Percentiles rank a stretch among this genome's conserved stretches.
Conservation (phyloP, 64 coral and sea anemone species). For the Montipora efflorescens region DNA sequence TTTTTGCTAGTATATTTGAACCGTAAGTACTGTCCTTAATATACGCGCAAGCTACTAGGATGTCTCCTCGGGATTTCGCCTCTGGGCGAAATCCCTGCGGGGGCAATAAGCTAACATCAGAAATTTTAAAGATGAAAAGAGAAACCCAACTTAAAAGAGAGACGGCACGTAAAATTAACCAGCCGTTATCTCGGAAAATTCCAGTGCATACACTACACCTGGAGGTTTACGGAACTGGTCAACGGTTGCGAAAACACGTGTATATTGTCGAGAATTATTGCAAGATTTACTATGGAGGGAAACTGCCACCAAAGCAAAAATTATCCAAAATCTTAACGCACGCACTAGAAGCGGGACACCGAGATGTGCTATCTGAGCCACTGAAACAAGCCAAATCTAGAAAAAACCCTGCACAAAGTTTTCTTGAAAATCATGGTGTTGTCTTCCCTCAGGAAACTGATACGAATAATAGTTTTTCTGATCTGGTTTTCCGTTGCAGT, state of each 20-base stretch:
- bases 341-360: slow-evolving; percentile 5
- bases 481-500: slow-evolving; percentile 18
- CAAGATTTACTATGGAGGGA: no score
- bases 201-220: slow-evolving; percentile 3
- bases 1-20: no score
- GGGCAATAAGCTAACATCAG: slow-evolving; percentile 28
- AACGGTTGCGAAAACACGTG: slow-evolving; percentile 43
- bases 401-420: slow-evolving; percentile 41
- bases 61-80: no score
- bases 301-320: not conserved
- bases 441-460: slow-evolving; percentile 16
- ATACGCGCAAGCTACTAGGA: no score
- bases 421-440: slow-evolving; percentile 37
- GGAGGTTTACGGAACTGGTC: slow-evolving; percentile 60
- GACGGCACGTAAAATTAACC: slow-evolving; percentile 25
- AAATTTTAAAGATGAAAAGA: slow-evolving; percentile 63
- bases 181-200: slow-evolving; percentile 51
- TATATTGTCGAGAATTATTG: no score
- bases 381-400: slow-evolving; percentile 29
- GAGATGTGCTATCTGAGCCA: slow-evolving; percentile 9
- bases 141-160: slow-evolving; percentile 37
- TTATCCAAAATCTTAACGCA: slow-evolving; percentile 3
- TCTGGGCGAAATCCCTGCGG: no score
- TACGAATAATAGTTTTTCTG: not conserved
- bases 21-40: no score